Evolutionary conservation across 1,140 invertebrate species (phyloP), one percentile per base, ranked within the genome.

Genomic region (Coelopa frigida): DNA sequence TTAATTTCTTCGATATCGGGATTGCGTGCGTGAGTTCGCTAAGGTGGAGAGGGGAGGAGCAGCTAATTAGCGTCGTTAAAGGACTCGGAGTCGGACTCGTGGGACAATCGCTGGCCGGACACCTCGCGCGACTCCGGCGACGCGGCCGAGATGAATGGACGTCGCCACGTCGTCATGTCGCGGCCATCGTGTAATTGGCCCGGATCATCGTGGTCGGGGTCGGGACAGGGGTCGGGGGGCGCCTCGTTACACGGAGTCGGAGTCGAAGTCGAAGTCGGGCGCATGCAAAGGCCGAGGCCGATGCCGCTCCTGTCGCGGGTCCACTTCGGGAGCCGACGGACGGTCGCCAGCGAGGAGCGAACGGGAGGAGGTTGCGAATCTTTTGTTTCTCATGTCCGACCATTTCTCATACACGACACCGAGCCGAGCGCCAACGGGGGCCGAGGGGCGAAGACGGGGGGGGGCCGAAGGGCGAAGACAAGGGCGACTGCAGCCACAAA

Each of bases 301-400:
- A 29, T 29, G 14, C 27, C 27, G 8, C 27, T 10, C 14, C 27
- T 29, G 27, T 29, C 27, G 27, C 27, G 8, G 27, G 27, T 29
- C 8, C 14, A 8, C 8, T 10, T 29, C 8, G 8, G 8, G 27
- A 29, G 27, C 27, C 27, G 27, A n/a, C n/a, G n/a, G n/a, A n/a
- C n/a, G n/a, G n/a, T n/a, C n/a, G n/a, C n/a, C n/a, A n/a, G n/a
- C n/a, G n/a, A n/a, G n/a, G n/a, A n/a, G n/a, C n/a, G n/a, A n/a
- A n/a, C n/a, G n/a, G n/a, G n/a, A n/a, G n/a, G n/a, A n/a, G n/a
- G n/a, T n/a, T n/a, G n/a, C n/a, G n/a, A n/a, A n/a, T 64, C 61
- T 64, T 64, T 64, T 64, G 61, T 64, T 64, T 64, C 58, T 54
- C 55, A 59, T 64, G 61, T 64, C 58, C 55, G 61, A 64, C 63